These are phyloP conservation scores for Dermatemys mawii DNA, from an alignment of 2,113 vertebrate species.

Conservation along the genomic window DNA sequence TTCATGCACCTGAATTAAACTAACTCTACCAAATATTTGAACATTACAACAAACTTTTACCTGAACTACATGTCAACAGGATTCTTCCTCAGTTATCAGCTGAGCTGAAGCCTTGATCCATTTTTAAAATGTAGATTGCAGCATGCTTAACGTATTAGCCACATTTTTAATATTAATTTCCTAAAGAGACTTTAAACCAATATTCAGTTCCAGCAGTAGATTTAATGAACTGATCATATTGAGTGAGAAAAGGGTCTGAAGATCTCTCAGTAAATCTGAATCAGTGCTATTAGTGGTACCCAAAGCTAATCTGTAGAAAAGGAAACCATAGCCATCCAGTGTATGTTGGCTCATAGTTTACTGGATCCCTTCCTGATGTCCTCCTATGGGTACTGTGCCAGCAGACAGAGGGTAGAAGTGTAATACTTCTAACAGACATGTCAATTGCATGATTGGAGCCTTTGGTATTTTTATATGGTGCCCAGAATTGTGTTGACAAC, in stretches of 20 bases:
- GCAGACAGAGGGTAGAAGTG: constrained; percentile 44
- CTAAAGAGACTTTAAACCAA: not conserved
- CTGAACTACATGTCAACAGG: not conserved
- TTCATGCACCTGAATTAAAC: not conserved
- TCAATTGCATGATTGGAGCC: not conserved
- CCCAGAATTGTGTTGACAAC: not conserved
- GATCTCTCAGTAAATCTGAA: not conserved
- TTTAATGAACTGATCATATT: not conserved
- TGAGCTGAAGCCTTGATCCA: not conserved
- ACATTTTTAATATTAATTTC: not conserved
- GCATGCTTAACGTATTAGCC: not conserved
- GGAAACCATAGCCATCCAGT: not conserved
- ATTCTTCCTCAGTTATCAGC: not conserved
- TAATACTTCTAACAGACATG: constrained; percentile 10
- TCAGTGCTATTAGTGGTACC: not conserved
- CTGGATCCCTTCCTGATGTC: constrained; percentile 5
- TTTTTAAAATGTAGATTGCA: not conserved
- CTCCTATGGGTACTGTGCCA: constrained; percentile 6
- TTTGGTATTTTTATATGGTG: not conserved
- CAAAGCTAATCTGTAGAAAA: not conserved
- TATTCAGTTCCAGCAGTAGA: not conserved
- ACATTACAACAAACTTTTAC: not conserved
- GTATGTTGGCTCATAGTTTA: not conserved
- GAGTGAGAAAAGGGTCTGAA: not conserved
- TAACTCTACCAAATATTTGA: not conserved